Conservation (phyloP, 2,797 vertebrate genomes). For the Sebastes itinus region DNA sequence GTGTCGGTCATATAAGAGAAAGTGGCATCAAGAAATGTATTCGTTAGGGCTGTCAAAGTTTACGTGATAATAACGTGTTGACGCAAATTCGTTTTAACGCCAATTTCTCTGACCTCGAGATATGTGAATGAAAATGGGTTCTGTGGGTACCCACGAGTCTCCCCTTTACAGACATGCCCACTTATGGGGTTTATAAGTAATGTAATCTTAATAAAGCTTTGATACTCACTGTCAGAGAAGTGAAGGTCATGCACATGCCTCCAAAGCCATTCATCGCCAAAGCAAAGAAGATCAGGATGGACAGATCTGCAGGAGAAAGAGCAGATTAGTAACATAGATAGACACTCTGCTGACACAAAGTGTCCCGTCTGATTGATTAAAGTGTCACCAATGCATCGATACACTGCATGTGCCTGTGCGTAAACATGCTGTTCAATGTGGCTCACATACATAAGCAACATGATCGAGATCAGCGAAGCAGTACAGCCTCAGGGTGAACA, state of each 20-base stretch:
- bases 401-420: background rate
- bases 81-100: too few relatives aligned
- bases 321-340: background rate
- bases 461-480: background rate
- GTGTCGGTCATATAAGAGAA: background rate
- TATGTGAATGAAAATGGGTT: too few relatives aligned
- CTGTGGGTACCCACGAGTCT: too few relatives aligned
- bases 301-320: slow-evolving; percentile 85
- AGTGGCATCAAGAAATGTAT: background rate
- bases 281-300: slow-evolving; percentile 95
- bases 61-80: too few relatives aligned
- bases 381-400: background rate
- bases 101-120: too few relatives aligned
- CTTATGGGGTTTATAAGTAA: too few relatives aligned
- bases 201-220: background rate
- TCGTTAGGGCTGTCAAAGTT: background rate
- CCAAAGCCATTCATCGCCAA: slow-evolving; percentile 96
- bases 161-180: too few relatives aligned
- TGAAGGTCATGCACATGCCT: slow-evolving; percentile 99
- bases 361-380: background rate
- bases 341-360: background rate
- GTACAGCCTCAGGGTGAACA: background rate
- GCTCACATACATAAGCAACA: background rate
- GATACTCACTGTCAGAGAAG: slow-evolving; percentile 92
- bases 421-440: background rate